A percentile compares a stretch with the other conserved stretches of the same genome.
Evolutionary conservation across 2,888 invertebrate genomes (phyloP).

Genomic region (Aelia acuminata): DNA sequence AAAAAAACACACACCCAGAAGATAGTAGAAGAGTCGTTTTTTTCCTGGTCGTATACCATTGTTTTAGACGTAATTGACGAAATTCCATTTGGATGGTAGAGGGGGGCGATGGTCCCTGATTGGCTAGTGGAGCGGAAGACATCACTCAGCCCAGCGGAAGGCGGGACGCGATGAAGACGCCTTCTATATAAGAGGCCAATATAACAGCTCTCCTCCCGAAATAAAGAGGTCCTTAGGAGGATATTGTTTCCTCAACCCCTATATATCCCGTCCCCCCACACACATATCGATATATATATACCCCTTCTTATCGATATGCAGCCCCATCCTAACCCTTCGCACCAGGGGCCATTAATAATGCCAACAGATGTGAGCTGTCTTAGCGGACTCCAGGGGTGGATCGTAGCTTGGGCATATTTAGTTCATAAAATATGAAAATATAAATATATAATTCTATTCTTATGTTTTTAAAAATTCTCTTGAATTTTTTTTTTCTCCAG

Average conservation of each 20-base stretch:
- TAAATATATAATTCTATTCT: too few relatives aligned
- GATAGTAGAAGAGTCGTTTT: neutral
- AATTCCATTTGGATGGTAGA: neutral
- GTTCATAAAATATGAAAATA: too few relatives aligned
- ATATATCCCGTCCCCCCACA: too few relatives aligned
- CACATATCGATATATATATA: slow-evolving; percentile 12
- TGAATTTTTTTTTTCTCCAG: too few relatives aligned
- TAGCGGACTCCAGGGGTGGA: neutral
- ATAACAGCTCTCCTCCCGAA: neutral
- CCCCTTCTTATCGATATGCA: neutral
- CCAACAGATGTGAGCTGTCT: neutral
- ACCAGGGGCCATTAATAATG: neutral
- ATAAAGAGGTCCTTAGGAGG: slow-evolving; percentile 23
- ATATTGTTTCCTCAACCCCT: slow-evolving; percentile 16
- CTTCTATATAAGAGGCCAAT: slow-evolving; percentile 9
- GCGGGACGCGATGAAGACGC: too few relatives aligned
- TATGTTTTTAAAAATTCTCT: too few relatives aligned
- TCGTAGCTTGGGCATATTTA: neutral
- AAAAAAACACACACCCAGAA: neutral
- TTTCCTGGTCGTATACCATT: neutral
- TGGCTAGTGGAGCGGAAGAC: slow-evolving; percentile 9
- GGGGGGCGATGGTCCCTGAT: neutral
- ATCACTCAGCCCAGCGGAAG: neutral
- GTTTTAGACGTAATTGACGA: slow-evolving; percentile 31
- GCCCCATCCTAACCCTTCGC: neutral